Conservation (phyloP, 2,113 vertebrate genomes). For the Chaenogobius annularis region DNA sequence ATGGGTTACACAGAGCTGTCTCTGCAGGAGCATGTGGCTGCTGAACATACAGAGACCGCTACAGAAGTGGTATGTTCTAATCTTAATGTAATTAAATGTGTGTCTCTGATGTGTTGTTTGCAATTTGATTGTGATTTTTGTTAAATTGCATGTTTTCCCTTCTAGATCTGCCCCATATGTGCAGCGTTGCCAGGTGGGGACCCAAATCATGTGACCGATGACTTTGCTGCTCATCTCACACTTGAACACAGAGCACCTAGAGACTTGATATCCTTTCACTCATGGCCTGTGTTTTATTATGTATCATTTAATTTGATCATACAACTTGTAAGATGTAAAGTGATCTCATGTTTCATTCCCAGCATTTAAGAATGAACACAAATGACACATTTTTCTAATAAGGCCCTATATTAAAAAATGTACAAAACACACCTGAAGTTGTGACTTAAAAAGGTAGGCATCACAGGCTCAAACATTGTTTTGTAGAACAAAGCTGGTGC, state of each 20-base stretch:
- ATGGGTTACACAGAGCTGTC: constrained; percentile 98
- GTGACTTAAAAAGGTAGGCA: no score
- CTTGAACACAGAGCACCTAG: constrained; percentile 99
- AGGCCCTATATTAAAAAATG: no score
- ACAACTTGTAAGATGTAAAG: not conserved
- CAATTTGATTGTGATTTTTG: constrained; percentile 12
- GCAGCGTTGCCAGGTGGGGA: constrained; percentile 98
- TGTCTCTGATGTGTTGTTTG: not conserved
- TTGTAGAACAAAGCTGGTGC: no score
- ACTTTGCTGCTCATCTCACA: constrained; percentile 99
- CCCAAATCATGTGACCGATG: constrained; percentile 98
- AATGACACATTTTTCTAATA: not conserved
- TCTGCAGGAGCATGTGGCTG: constrained; percentile 98
- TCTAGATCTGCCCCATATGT: constrained; percentile 99
- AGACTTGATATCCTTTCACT: constrained; percentile 98
- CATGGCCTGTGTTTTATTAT: not conserved
- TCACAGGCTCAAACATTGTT: no score
- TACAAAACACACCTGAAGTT: no score
- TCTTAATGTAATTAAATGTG: not conserved
- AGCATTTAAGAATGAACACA: no score
- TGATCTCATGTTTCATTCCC: not conserved
- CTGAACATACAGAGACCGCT: constrained; percentile 96
- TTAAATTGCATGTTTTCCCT: constrained; percentile 1
- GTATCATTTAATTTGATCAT: not conserved
- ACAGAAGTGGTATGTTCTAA: constrained; percentile 92